Evolutionary conservation across 2,888 invertebrate species (phyloP), one percentile per base, ranked within the genome.

Genomic region (Mycalesis mineus): DNA sequence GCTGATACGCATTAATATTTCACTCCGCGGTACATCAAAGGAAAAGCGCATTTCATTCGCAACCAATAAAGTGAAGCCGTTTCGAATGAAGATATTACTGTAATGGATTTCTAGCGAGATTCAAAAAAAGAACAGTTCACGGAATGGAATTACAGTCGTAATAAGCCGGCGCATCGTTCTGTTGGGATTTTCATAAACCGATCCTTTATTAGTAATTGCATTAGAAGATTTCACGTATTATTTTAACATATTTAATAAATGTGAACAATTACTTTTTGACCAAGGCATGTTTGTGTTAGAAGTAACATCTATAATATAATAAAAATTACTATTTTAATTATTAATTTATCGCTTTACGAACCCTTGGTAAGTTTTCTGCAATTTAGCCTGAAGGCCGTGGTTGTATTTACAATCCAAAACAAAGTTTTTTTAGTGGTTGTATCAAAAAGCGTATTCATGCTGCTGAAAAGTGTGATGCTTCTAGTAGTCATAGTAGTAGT

Each of bases 1-100:
- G 29, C 29, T 29, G 45, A 42, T 42, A 29, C 45, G 45, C 29
- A 45, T 45, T 45, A 62, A 57, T 58, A 45, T 61, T 59, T 63
- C 64, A 64, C 63, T 62, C 57, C 63, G 56, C 40, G 47, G 39
- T 41, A 47, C 62, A 57, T 75, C 74, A 74, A 75, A 75, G 66
- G 60, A 60, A 58, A 78, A 78, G 70, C 77, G 76, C 80, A 80
- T 78, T 80, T 73, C 73, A 77, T 78, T 78, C 74, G 66, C 71
- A 66, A 67, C 67, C 75, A 74, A 77, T 78, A 78, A 75, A 74
- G 69, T 72, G 71, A 73, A 74, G 67, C 72, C 70, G 65, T 74
- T 78, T 71, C 68, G 73, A 73, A 75, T 75, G 75, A 76, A 73
- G 75, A 73, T 76, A 80, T 77, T 80, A 77, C 65, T 54, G 70